Evolutionary conservation across 2,888 invertebrate species (phyloP).

Genomic region (Gari tellinella): DNA sequence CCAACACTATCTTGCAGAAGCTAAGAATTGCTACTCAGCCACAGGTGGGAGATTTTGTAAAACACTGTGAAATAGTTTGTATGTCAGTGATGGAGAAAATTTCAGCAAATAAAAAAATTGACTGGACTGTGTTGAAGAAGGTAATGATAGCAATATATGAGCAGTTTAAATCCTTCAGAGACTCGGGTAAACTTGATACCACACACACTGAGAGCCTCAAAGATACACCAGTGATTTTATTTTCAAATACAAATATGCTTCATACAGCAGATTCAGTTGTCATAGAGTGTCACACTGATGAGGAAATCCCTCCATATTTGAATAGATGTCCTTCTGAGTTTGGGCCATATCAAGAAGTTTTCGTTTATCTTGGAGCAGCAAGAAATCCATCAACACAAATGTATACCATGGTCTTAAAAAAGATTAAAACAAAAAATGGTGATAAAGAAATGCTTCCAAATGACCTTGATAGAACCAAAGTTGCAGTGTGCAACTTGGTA

Average conservation of each 20-base stretch:
- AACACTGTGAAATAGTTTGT: too few species aligned
- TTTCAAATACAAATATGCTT: conserved; percentile 31
- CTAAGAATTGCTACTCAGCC: too few species aligned
- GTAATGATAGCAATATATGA: conserved; percentile 22
- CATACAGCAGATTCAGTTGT: conserved; percentile 60
- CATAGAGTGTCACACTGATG: conserved; percentile 24
- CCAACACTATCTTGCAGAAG: too few species aligned
- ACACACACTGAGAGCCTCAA: not conserved
- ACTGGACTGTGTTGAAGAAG: too few species aligned
- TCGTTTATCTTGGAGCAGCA: conserved; percentile 60
- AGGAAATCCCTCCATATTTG: conserved; percentile 67
- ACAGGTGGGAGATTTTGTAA: too few species aligned
- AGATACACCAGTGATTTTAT: conserved; percentile 18
- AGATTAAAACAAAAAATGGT: conserved; percentile 38
- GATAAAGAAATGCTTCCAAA: conserved; percentile 46
- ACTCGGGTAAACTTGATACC: not conserved
- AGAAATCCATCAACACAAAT: conserved; percentile 51
- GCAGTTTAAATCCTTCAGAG: not conserved
- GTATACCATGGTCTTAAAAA: conserved; percentile 60
- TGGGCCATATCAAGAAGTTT: conserved; percentile 58
- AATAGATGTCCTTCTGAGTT: conserved; percentile 59
- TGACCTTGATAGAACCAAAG: conserved; percentile 44
- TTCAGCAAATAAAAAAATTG: too few species aligned
- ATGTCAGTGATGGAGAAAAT: too few species aligned
- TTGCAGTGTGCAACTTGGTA: conserved; percentile 39